A percentile compares a stretch with the other conserved stretches of the same genome.
Conservation (phyloP, 1,140 invertebrate genomes). For the Pogonus chalceus region DNA sequence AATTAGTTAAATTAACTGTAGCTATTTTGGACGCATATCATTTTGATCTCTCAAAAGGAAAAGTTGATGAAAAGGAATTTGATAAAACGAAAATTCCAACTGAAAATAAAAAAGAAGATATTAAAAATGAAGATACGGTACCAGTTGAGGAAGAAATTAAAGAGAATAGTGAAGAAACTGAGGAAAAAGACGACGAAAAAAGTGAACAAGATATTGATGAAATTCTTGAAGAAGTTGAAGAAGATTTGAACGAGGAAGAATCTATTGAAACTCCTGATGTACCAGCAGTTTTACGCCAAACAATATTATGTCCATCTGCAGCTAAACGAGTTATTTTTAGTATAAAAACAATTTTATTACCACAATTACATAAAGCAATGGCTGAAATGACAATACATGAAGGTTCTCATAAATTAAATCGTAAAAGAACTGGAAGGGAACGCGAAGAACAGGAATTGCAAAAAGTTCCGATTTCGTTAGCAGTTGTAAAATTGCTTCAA, state of each 20-base stretch:
- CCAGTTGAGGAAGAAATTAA: constrained; percentile 26
- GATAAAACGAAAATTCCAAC: constrained; percentile 23
- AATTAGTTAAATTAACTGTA: constrained; percentile 69
- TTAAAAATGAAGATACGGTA: constrained; percentile 15
- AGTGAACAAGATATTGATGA: constrained; percentile 27
- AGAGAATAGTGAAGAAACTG: constrained; percentile 24
- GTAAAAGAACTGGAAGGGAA: constrained; percentile 48
- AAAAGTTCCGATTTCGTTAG: constrained; percentile 82
- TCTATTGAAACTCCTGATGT: constrained; percentile 14
- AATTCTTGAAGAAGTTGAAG: constrained; percentile 25
- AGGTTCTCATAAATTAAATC: constrained; percentile 70
- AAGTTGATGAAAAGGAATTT: constrained; percentile 24
- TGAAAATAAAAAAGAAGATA: constrained; percentile 22
- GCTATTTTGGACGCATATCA: constrained; percentile 85
- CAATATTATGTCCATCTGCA: constrained; percentile 51
- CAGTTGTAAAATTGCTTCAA: constrained; percentile 85
- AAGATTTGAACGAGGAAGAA: constrained; percentile 20
- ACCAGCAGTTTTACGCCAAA: constrained; percentile 44
- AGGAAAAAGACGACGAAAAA: constrained; percentile 10
- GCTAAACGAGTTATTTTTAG: constrained; percentile 59
- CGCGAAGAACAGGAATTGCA: constrained; percentile 83
- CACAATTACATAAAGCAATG: constrained; percentile 56
- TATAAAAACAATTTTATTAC: constrained; percentile 46
- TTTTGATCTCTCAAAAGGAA: constrained; percentile 68
- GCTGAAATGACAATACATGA: constrained; percentile 64